Conservation (phyloP, 1,140 invertebrate species). For the Ridgeia piscesae region DNA sequence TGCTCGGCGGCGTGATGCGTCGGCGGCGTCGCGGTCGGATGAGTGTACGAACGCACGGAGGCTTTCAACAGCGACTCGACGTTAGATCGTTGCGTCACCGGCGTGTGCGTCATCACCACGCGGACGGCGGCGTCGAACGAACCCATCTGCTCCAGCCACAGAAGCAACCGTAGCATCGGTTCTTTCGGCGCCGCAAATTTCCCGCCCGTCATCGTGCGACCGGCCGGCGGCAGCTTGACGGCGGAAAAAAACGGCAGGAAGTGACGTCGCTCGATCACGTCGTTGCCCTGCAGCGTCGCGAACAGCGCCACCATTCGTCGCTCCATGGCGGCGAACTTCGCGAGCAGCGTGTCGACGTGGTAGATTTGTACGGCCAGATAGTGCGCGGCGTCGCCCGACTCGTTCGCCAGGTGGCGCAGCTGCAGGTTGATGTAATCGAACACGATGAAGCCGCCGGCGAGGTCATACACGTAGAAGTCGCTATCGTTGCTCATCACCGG, state of each 20-base stretch:
- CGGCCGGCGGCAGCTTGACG: slow-evolving; percentile 60
- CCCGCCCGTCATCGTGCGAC: slow-evolving; percentile 57
- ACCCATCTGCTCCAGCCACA: slow-evolving; percentile 73
- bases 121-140: slow-evolving; percentile 67
- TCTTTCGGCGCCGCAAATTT: slow-evolving; percentile 41
- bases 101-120: slow-evolving; percentile 52
- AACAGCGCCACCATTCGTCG: slow-evolving; percentile 72
- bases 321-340: slow-evolving; percentile 68
- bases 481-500: slow-evolving; percentile 87
- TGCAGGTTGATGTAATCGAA: slow-evolving; percentile 67
- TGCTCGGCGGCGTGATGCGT: neutral
- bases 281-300: slow-evolving; percentile 82
- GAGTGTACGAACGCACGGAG: neutral
- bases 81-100: neutral
- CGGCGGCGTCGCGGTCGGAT: neutral
- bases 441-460: slow-evolving; percentile 72
- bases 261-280: slow-evolving; percentile 71
- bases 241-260: slow-evolving; percentile 73
- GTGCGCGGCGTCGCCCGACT: neutral
- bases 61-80: neutral
- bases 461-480: slow-evolving; percentile 86
- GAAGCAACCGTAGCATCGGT: slow-evolving; percentile 68
- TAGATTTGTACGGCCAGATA: slow-evolving; percentile 72
- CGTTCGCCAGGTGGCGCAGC: slow-evolving; percentile 12
- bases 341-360: slow-evolving; percentile 69